Percentiles rank a stretch among this genome's conserved stretches.
These are phyloP conservation scores for Melanerpes aurifrons DNA, from an alignment of 2,113 vertebrate species.

Conservation along the genomic window DNA sequence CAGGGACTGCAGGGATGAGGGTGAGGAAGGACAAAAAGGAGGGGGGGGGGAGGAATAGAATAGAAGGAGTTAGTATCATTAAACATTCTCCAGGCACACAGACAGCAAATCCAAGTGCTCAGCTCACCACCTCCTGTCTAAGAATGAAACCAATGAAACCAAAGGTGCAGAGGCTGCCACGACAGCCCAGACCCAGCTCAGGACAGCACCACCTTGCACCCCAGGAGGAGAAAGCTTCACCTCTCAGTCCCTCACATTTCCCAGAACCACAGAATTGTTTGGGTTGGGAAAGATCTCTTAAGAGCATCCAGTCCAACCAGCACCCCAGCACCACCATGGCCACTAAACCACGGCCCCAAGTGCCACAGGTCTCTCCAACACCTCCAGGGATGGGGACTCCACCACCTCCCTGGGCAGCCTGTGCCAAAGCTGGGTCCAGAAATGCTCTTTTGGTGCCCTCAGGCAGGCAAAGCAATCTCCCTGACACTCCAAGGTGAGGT, in stretches of 20 bases:
- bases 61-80: background rate
- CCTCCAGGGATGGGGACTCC: too few species aligned
- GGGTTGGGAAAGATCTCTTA: too few species aligned
- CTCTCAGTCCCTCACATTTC: background rate
- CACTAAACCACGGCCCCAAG: too few species aligned
- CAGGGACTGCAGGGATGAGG: constrained; percentile 78
- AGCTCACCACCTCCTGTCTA: background rate
- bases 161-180: background rate
- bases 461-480: background rate
- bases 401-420: too few species aligned
- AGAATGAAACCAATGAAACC: background rate
- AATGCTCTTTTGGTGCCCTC: background rate
- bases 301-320: too few species aligned
- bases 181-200: background rate
- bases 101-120: background rate
- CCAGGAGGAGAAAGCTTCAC: background rate
- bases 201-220: background rate
- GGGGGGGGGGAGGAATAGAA: background rate
- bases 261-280: background rate
- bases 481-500: background rate
- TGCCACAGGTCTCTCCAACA: too few species aligned
- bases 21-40: fast-evolving
- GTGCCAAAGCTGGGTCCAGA: background rate
- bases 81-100: background rate
- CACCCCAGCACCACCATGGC: too few species aligned